Conservation (phyloP, 2,888 invertebrate species). For the Mesodorylaimus sp. region DNA sequence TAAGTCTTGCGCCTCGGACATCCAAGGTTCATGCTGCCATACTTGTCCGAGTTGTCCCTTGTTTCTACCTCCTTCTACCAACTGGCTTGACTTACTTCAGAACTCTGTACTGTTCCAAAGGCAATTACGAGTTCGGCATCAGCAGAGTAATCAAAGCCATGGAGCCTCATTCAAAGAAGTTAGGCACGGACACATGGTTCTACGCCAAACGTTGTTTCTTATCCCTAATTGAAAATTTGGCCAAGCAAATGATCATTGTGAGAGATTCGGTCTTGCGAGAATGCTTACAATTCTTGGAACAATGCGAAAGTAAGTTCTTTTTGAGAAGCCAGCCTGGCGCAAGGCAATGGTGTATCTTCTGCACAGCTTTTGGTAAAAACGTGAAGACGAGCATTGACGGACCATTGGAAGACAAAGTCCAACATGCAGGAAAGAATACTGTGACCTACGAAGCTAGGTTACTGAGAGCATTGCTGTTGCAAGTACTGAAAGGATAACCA, state of each 20-base stretch:
- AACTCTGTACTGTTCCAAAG: constrained; percentile 91
- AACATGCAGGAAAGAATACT: constrained; percentile 58
- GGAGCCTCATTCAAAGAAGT: constrained; percentile 74
- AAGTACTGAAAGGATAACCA: constrained; percentile 28
- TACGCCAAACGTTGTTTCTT: constrained; percentile 88
- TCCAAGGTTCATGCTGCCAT: no score
- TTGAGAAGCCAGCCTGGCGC: not conserved
- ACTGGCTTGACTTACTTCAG: no score
- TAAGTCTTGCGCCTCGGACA: no score
- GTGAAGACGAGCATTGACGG: constrained; percentile 64
- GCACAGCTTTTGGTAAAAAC: constrained; percentile 57
- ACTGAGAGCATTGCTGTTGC: constrained; percentile 56
- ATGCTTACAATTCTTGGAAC: constrained; percentile 67
- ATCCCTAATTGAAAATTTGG: constrained; percentile 69
- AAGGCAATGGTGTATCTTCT: constrained; percentile 8
- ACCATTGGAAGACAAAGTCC: constrained; percentile 48
- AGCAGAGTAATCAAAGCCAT: constrained; percentile 89
- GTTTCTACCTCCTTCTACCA: no score
- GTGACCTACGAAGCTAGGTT: constrained; percentile 73
- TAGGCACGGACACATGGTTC: constrained; percentile 96
- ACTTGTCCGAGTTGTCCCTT: no score
- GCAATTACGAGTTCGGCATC: constrained; percentile 95
- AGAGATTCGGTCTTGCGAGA: constrained; percentile 69
- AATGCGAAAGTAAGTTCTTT: constrained; percentile 49
- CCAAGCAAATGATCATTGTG: constrained; percentile 70